Conservation (phyloP, 1,140 invertebrate genomes). For the Monochamus saltuarius region DNA sequence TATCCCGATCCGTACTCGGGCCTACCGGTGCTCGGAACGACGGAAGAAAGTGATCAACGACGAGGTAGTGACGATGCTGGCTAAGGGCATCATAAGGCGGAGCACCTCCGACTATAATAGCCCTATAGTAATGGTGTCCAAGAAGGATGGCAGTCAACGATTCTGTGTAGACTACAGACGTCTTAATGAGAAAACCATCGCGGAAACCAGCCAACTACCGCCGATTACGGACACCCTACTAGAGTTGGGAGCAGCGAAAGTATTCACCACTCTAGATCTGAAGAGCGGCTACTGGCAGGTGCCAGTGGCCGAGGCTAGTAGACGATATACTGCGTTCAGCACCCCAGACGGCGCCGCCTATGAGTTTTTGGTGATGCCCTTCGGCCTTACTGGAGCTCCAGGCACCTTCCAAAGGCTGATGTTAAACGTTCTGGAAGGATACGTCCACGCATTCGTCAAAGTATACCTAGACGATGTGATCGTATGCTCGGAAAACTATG, state of each 20-base stretch:
- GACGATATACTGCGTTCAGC: constrained; percentile 31
- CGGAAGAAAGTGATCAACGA: constrained; percentile 13
- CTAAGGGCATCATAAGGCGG: constrained; percentile 15
- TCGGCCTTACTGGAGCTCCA: constrained; percentile 35
- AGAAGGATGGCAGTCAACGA: constrained; percentile 28
- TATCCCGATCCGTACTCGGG: too few relatives aligned
- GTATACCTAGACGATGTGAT: constrained; percentile 31
- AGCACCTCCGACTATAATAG: constrained; percentile 9
- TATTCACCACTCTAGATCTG: constrained; percentile 35
- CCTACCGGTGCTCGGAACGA: too few relatives aligned
- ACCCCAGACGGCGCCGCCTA: constrained; percentile 34
- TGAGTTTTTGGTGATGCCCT: constrained; percentile 37
- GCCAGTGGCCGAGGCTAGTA: constrained; percentile 17
- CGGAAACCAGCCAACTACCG: constrained; percentile 42
- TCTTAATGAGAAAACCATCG: constrained; percentile 51
- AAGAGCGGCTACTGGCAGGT: constrained; percentile 41
- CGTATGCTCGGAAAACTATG: neutral
- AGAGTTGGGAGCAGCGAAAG: constrained; percentile 18
- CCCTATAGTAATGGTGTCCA: constrained; percentile 23
- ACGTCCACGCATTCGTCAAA: constrained; percentile 14
- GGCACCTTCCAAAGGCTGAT: constrained; percentile 32
- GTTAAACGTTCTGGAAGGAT: constrained; percentile 25
- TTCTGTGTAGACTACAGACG: constrained; percentile 41
- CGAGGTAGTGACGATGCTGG: constrained; percentile 25
- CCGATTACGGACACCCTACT: constrained; percentile 16